Percentiles rank a stretch among this genome's conserved stretches.
Evolutionary conservation across 2,888 invertebrate genomes (phyloP).

Genomic region (Gonocerus acuteangulatus): DNA sequence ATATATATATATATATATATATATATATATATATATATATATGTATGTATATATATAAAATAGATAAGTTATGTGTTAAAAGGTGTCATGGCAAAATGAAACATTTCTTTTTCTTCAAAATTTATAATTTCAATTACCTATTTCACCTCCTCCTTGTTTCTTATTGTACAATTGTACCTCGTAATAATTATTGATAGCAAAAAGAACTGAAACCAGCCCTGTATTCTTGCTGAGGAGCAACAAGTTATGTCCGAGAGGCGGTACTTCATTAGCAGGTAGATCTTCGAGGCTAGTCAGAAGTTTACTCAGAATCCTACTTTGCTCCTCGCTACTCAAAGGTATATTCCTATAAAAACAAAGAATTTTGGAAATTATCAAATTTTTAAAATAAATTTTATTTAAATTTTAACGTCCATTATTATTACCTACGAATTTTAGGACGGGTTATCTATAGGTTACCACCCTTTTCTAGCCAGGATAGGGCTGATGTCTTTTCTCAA

Average conservation of each 20-base stretch:
- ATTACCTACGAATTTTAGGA: too few species aligned
- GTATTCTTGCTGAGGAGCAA: constrained; percentile 51
- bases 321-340: constrained; percentile 52
- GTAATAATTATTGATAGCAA: constrained; percentile 50
- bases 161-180: constrained; percentile 37
- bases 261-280: constrained; percentile 54
- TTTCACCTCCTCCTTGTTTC: constrained; percentile 23
- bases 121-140: constrained; percentile 2
- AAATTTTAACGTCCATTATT: too few species aligned
- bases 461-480: too few species aligned
- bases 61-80: too few species aligned
- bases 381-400: neutral
- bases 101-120: too few species aligned
- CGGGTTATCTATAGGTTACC: too few species aligned
- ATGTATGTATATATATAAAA: too few species aligned
- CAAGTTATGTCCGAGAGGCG: constrained; percentile 59
- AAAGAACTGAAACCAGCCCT: constrained; percentile 46
- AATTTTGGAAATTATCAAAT: neutral
- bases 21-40: too few species aligned
- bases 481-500: too few species aligned
- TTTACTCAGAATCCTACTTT: constrained; percentile 54
- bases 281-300: constrained; percentile 54
- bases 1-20: too few species aligned
- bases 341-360: constrained; percentile 48
- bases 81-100: too few species aligned